These are phyloP conservation scores for Vanessa tameamea DNA, from an alignment of 1,140 invertebrate genomes.

Conservation along the genomic window DNA sequence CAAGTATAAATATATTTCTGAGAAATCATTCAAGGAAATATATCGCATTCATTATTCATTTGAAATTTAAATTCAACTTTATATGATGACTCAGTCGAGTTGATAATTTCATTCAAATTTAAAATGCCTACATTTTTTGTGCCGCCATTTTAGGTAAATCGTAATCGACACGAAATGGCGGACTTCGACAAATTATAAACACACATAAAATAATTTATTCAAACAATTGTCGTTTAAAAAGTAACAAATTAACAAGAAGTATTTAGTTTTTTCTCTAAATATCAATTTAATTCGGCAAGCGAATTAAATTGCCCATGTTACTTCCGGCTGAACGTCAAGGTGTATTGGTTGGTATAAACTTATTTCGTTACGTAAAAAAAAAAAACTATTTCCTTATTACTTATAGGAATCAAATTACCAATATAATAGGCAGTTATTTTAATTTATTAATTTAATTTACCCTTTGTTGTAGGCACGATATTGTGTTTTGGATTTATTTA, in stretches of 20 bases:
- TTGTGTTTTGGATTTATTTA: no score
- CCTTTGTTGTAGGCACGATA: no score
- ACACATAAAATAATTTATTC: neutral
- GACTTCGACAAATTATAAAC: neutral
- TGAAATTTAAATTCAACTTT: no score
- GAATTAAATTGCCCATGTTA: neutral
- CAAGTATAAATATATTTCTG: no score
- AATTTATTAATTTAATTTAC: neutral
- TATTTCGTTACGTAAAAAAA: neutral
- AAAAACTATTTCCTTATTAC: constrained; percentile 3
- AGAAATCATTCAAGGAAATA: no score
- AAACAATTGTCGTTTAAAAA: neutral
- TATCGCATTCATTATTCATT: no score
- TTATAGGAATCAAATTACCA: constrained; percentile 1
- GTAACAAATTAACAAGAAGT: neutral
- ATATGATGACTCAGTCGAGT: no score
- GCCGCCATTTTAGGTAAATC: constrained; percentile 3
- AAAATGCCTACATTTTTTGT: no score
- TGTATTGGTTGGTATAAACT: neutral
- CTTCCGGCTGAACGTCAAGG: constrained; percentile 1
- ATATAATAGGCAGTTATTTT: constrained; percentile 17
- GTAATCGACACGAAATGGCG: constrained; percentile 1
- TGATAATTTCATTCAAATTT: no score
- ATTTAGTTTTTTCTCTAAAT: neutral
- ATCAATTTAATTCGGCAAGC: no score